Evolutionary conservation across 2,797 vertebrate genomes (phyloP), one percentile per base, ranked within the genome.

Genomic region (Lepus oiostolus): DNA sequence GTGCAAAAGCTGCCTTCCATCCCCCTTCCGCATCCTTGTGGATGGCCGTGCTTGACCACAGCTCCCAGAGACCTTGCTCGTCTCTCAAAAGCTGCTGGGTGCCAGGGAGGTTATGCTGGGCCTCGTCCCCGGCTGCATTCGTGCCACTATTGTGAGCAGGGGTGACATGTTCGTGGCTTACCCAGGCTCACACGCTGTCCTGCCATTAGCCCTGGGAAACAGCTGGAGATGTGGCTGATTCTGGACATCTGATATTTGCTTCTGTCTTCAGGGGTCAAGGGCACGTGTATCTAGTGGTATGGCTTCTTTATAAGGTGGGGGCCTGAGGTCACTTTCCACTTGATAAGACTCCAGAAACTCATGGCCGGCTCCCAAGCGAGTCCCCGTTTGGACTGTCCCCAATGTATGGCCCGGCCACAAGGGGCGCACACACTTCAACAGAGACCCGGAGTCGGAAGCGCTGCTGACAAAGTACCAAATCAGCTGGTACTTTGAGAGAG

Each of bases 111-210:
- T 86, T 83, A 72, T 92, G 90, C 50, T 21, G 21, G 83, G 65
- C n/a, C 38, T 85, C n/a, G 0, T 80, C 35, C 83, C 62, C 63
- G 24, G 16, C 68, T 30, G 13, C 72, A 89, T 72, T 90, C 95
- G 96, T 94, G 92, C 76, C 85, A 86, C 83, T 19, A 42, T 13
- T 26, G 60, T 82, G 93, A 77, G 76, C 47, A 42, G 8, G 21
- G 32, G 67, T 54, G 74, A 58, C 52, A 8, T 7, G 6, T 38
- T 92, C 12, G 2, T 30, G n/a, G 35, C 68, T 54, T 68, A 54
- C 22, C 77, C 4, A 32, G 68, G 63, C 85, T 79, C 92, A 79
- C 2, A 28, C 12, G 50, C n/a, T 19, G 0, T 50, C 38, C 91
- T 65, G 12, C 32, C 19, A 0, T 76, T 7, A 86, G 75, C 35